Conservation (phyloP, 2,113 vertebrate genomes). For the Thalassoma bifasciatum region DNA sequence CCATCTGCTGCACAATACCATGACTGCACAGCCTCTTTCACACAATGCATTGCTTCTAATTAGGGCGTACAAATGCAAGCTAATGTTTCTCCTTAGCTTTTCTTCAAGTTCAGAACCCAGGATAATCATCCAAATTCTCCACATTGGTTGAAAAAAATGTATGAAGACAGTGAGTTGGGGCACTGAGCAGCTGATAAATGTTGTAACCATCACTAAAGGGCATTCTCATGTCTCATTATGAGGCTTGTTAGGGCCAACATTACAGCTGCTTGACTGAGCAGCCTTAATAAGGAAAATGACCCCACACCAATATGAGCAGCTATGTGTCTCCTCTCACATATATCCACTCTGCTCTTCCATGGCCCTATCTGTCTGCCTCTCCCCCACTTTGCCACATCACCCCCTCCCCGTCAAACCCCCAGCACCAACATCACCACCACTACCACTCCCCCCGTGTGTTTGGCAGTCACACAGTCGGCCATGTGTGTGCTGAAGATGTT, state of each 20-base stretch:
- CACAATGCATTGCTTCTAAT: conserved; percentile 61
- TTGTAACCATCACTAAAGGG: conserved; percentile 69
- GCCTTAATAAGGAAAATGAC: conserved; percentile 79
- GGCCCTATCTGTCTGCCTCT: conserved; percentile 50
- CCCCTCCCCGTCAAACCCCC: conserved; percentile 13
- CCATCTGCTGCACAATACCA: conserved; percentile 71
- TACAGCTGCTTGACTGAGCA: conserved; percentile 68
- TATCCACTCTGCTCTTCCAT: conserved; percentile 43
- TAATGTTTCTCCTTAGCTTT: conserved; percentile 36
- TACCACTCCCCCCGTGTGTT: conserved; percentile 67
- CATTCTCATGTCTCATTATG: conserved; percentile 74
- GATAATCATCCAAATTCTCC: conserved; percentile 46
- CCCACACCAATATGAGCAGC: conserved; percentile 65
- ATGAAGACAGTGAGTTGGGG: conserved; percentile 43
- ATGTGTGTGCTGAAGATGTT: conserved; percentile 85
- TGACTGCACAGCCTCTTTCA: conserved; percentile 15
- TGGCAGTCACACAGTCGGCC: conserved; percentile 85
- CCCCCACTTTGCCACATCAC: conserved; percentile 50
- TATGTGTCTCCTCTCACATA: conserved; percentile 56
- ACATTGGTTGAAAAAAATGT: conserved; percentile 8
- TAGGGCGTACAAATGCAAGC: conserved; percentile 54
- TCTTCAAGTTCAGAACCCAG: conserved; percentile 24
- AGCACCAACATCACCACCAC: conserved; percentile 26
- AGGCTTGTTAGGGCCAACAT: conserved; percentile 64
- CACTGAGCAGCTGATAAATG: conserved; percentile 60